Conservation (phyloP, 2,797 vertebrate genomes). For the Syndactyla subalaris region DNA sequence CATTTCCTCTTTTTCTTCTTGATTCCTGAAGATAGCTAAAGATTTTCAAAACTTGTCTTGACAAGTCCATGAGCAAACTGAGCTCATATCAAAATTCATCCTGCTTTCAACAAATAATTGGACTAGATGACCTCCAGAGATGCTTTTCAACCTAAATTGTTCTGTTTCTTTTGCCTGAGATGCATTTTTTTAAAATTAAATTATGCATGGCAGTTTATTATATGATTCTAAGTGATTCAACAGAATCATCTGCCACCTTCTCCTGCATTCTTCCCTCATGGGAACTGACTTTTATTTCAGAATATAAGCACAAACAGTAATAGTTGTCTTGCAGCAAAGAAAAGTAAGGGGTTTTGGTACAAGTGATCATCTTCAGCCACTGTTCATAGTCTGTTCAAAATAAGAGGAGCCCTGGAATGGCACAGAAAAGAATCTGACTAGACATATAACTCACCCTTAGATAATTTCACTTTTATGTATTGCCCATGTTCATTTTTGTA, state of each 20-base stretch:
- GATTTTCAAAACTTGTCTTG: background rate
- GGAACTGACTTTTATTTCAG: background rate
- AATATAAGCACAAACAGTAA: background rate
- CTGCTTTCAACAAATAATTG: background rate
- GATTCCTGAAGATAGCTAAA: background rate
- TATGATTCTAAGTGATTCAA: background rate
- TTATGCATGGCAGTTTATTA: background rate
- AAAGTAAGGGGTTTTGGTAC: background rate
- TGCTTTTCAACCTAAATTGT: background rate
- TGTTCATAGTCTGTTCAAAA: background rate
- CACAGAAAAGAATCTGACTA: background rate
- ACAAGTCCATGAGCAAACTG: background rate
- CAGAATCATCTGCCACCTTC: background rate
- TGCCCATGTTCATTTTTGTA: background rate
- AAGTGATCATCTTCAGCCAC: background rate
- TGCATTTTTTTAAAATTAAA: background rate
- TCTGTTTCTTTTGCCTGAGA: background rate
- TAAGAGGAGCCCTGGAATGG: background rate
- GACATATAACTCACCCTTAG: background rate
- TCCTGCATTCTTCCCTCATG: background rate
- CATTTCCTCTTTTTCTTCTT: background rate
- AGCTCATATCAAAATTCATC: background rate
- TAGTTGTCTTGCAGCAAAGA: background rate
- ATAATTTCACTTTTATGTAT: background rate
- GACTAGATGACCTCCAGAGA: background rate